Percentiles rank a stretch among this genome's conserved stretches.
Evolutionary conservation across 2,113 vertebrate species (phyloP).

Genomic region (Miniopterus natalensis): DNA sequence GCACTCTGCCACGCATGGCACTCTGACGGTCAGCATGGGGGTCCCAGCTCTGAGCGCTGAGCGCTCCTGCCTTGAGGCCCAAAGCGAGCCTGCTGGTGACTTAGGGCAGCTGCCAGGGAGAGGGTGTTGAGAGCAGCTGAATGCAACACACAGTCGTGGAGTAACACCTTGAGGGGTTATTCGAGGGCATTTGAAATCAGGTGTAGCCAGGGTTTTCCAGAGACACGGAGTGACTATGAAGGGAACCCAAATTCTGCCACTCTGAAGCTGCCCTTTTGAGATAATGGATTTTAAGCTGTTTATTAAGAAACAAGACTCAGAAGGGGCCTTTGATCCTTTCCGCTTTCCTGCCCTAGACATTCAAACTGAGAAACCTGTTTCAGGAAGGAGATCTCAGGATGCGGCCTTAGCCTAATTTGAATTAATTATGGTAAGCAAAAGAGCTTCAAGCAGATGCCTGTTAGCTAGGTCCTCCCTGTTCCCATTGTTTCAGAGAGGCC

Average conservation of each 20-base stretch:
- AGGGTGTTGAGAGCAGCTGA: not conserved
- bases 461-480: not conserved
- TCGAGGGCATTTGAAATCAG: not conserved
- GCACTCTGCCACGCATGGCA: not conserved
- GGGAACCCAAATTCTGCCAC: not conserved
- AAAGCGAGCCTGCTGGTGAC: not conserved
- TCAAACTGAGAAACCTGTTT: not conserved
- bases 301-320: not conserved
- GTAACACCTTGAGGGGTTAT: not conserved
- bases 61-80: not conserved
- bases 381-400: not conserved
- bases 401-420: not conserved
- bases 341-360: not conserved
- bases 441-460: not conserved
- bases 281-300: not conserved
- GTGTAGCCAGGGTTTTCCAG: not conserved
- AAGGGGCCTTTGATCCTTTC: not conserved
- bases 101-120: rapidly evolving
- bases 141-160: not conserved
- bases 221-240: not conserved
- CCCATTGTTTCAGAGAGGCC: not conserved
- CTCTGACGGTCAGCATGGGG: not conserved
- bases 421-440: not conserved
- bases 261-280: not conserved
- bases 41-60: not conserved